Conservation (phyloP, 2,113 vertebrate genomes). For the Notiomystis cincta region DNA sequence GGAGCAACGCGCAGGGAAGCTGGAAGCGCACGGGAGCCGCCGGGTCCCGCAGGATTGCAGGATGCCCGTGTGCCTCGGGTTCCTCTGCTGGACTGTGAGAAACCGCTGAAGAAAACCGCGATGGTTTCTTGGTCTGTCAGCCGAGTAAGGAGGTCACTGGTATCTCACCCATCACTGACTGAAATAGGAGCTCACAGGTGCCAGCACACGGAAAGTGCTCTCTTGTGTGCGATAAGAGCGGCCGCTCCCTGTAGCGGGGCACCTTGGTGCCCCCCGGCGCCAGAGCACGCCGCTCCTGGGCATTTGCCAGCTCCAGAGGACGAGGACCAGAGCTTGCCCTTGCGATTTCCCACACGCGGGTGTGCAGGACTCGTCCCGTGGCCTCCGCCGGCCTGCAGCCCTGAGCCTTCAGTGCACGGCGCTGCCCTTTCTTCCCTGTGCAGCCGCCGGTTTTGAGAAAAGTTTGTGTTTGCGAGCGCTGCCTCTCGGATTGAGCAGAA, state of each 20-base stretch:
- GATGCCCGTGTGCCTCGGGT: too few species aligned
- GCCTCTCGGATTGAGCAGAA: background rate
- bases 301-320: background rate
- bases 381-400: background rate
- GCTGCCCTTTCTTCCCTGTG: rapidly evolving
- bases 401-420: rapidly evolving
- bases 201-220: background rate
- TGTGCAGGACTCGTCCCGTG: background rate
- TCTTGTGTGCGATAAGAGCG: background rate
- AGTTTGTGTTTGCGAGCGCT: background rate
- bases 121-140: background rate
- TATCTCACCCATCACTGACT: too few species aligned
- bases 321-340: background rate
- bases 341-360: rapidly evolving
- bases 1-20: too few species aligned
- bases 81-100: background rate
- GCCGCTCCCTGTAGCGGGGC: background rate
- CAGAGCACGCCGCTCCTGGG: background rate
- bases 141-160: background rate
- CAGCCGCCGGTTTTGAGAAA: background rate
- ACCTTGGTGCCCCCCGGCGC: background rate
- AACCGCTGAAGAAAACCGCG: background rate
- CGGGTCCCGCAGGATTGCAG: too few species aligned
- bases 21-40: background rate
- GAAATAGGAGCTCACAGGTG: background rate